These are phyloP conservation scores for Sinonovacula constricta DNA, from an alignment of 1,140 invertebrate genomes.

Conservation along the genomic window DNA sequence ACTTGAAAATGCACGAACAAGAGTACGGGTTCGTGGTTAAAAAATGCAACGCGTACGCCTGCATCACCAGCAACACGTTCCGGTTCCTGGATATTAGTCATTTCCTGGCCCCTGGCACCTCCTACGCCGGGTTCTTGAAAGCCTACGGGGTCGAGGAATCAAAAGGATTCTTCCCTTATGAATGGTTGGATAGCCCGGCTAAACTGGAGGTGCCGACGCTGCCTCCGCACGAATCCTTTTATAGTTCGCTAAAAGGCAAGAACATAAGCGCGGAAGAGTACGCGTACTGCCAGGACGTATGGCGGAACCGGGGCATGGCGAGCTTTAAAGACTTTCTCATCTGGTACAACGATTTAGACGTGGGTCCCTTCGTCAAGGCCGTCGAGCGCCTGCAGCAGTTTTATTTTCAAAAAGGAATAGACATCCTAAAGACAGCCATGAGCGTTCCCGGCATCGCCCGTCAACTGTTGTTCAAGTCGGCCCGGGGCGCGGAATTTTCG, in stretches of 20 bases:
- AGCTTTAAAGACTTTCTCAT: constrained; percentile 39
- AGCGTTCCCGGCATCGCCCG: constrained; percentile 50
- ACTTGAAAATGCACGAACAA: constrained; percentile 5
- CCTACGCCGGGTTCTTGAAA: constrained; percentile 52
- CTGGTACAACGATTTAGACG: constrained; percentile 51
- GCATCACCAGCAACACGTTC: constrained; percentile 38
- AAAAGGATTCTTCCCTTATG: constrained; percentile 59
- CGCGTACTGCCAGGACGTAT: constrained; percentile 25
- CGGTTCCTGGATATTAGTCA: constrained; percentile 54
- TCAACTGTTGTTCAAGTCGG: constrained; percentile 51
- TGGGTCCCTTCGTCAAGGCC: constrained; percentile 52
- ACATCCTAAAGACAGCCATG: constrained; percentile 56
- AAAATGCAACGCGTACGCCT: constrained; percentile 49
- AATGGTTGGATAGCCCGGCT: constrained; percentile 35
- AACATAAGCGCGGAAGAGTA: constrained; percentile 47
- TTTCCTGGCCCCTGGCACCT: constrained; percentile 52
- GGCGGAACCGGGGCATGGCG: constrained; percentile 36
- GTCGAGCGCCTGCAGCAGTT: constrained; percentile 51
- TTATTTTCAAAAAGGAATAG: constrained; percentile 31
- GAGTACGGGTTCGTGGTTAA: constrained; percentile 50
- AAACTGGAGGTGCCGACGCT: constrained; percentile 32
- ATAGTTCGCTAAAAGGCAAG: constrained; percentile 19
- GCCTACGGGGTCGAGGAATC: constrained; percentile 48
- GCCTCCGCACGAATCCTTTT: constrained; percentile 29
- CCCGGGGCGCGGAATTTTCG: constrained; percentile 5